phyloP scores from a whole-genome alignment of 92 coral and sea anemone genomes.

The Muricea muricata region DNA sequence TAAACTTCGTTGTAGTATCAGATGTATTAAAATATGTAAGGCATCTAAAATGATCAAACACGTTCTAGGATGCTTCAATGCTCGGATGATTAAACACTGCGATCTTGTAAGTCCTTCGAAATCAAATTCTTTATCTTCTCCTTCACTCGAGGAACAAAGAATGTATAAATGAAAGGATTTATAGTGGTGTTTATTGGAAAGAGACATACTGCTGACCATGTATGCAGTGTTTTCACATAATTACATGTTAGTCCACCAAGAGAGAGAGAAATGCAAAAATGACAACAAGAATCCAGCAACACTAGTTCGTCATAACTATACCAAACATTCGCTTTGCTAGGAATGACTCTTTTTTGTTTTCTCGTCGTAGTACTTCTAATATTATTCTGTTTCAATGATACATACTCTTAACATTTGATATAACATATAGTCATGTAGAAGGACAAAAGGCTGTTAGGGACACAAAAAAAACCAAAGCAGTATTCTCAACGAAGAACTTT shows the following conservation, averaged over 20 bases:
- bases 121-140: not conserved
- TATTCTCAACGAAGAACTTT: slow-evolving; percentile 6
- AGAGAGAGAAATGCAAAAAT: slow-evolving; percentile 5
- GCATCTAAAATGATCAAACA: too few relatives aligned
- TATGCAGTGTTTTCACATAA: not conserved
- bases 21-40: too few relatives aligned
- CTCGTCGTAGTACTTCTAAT: not conserved
- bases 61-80: too few relatives aligned
- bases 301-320: slow-evolving; percentile 24
- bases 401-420: not conserved
- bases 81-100: not conserved
- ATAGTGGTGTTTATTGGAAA: slow-evolving; percentile 69
- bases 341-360: not conserved
- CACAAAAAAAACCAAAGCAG: slow-evolving; percentile 17
- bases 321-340: slow-evolving; percentile 25
- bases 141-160: slow-evolving; percentile 20
- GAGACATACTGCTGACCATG: slow-evolving; percentile 31
- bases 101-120: not conserved
- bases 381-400: not conserved
- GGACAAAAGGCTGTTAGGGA: not conserved
- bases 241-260: not conserved
- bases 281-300: slow-evolving; percentile 6
- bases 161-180: slow-evolving; percentile 67
- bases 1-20: too few relatives aligned
- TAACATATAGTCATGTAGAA: not conserved